A percentile compares a stretch with the other conserved stretches of the same genome.
These are phyloP conservation scores for Orchesellides sinensis DNA, from an alignment of 2,888 invertebrate species.

Conservation along the genomic window DNA sequence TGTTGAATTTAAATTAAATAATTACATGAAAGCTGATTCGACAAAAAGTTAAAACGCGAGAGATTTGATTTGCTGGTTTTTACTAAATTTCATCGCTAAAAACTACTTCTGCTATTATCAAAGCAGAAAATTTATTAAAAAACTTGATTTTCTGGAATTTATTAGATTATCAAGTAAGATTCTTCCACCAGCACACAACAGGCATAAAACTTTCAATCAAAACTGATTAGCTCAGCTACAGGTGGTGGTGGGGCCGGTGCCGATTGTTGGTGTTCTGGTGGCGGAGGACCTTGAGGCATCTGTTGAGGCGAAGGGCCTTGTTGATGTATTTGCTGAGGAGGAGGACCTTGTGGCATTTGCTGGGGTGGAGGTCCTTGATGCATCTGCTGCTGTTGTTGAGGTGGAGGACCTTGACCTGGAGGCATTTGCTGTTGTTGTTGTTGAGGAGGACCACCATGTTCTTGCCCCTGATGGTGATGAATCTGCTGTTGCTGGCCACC, in stretches of 20 bases:
- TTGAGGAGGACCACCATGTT: slow-evolving; percentile 8
- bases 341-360: slow-evolving; percentile 50
- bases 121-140: no score
- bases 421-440: slow-evolving; percentile 3
- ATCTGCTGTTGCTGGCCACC: no score
- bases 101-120: no score
- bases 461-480: slow-evolving; percentile 52
- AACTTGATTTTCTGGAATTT: no score
- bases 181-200: no score
- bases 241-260: slow-evolving; percentile 22
- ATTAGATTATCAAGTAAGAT: no score
- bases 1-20: no score
- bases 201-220: slow-evolving; percentile 65
- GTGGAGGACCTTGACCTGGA: slow-evolving; percentile 63
- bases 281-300: slow-evolving; percentile 25
- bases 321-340: slow-evolving; percentile 68
- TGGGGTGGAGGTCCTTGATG: slow-evolving; percentile 53
- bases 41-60: no score
- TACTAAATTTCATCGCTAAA: no score
- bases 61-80: no score
- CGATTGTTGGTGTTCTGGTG: neutral
- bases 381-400: slow-evolving; percentile 18
- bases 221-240: slow-evolving; percentile 74
- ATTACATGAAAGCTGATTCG: no score
- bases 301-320: slow-evolving; percentile 56